Percentiles rank a stretch among this genome's conserved stretches.
phyloP scores from a whole-genome alignment of 1,140 invertebrate genomes.

The Dendrolimus punctatus region DNA sequence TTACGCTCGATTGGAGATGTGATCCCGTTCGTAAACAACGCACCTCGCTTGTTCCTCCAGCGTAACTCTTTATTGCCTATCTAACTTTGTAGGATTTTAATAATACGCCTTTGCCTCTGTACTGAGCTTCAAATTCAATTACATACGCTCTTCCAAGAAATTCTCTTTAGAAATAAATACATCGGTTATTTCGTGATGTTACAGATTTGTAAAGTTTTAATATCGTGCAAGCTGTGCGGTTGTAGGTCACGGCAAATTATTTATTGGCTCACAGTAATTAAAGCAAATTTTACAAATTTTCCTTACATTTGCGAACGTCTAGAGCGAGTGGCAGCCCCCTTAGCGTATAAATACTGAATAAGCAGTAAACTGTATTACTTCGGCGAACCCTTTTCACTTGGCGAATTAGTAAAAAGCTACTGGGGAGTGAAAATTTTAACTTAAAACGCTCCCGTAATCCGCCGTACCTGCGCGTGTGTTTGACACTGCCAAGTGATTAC shows the following conservation, averaged over 20 bases:
- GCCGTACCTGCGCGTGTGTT: slow-evolving; percentile 58
- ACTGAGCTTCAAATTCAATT: slow-evolving; percentile 13
- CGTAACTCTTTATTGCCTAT: slow-evolving; percentile 55
- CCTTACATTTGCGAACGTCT: slow-evolving; percentile 47
- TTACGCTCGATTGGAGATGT: slow-evolving; percentile 58
- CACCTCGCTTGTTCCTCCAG: slow-evolving; percentile 24
- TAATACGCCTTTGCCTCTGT: slow-evolving; percentile 21
- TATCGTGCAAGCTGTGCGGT: too few species aligned
- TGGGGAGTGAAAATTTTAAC: slow-evolving; percentile 70
- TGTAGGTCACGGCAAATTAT: neutral
- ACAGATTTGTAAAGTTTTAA: too few species aligned
- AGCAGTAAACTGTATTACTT: slow-evolving; percentile 72
- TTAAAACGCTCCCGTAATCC: slow-evolving; percentile 60
- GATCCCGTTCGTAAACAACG: slow-evolving; percentile 60
- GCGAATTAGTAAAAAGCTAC: slow-evolving; percentile 72
- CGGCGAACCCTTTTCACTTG: slow-evolving; percentile 71
- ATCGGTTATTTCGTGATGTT: too few species aligned
- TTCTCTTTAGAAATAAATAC: neutral
- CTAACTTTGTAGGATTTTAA: slow-evolving; percentile 63
- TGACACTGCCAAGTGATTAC: slow-evolving; percentile 68
- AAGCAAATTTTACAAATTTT: slow-evolving; percentile 61
- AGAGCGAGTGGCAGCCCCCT: slow-evolving; percentile 56
- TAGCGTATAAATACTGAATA: slow-evolving; percentile 70
- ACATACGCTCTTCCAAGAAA: slow-evolving; percentile 1
- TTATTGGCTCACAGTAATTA: slow-evolving; percentile 37